Conservation (phyloP, 2,797 vertebrate genomes). For the Malurus splendens region DNA sequence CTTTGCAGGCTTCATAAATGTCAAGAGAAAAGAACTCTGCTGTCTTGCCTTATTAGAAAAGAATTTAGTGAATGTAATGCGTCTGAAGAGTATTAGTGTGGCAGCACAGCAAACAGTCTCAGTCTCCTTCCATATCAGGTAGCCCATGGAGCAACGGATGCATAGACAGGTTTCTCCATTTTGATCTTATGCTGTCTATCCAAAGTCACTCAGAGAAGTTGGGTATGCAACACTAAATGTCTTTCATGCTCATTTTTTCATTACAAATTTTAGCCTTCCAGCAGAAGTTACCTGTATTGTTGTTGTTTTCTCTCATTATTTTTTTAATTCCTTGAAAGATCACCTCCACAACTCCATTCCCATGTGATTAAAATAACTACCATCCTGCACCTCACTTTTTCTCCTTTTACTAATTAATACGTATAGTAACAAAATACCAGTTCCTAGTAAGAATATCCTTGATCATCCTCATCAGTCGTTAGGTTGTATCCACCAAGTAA, state of each 20-base stretch:
- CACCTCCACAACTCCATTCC: neutral
- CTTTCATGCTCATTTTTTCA: neutral
- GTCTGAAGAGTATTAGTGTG: slow-evolving; percentile 29
- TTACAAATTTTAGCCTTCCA: neutral
- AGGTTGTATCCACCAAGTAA: neutral
- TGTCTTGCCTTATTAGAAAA: slow-evolving; percentile 63
- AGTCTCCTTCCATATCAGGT: neutral
- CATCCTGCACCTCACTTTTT: neutral
- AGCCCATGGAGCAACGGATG: neutral
- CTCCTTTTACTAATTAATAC: neutral
- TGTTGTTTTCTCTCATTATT: neutral
- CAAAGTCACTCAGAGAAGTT: neutral
- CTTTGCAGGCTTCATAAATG: slow-evolving; percentile 65
- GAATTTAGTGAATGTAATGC: slow-evolving; percentile 34
- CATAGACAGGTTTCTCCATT: neutral
- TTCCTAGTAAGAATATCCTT: neutral
- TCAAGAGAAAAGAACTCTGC: slow-evolving; percentile 60
- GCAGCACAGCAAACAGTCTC: neutral
- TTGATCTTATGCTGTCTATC: neutral
- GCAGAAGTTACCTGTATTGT: neutral
- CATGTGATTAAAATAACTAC: neutral
- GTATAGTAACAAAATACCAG: neutral
- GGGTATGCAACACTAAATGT: neutral
- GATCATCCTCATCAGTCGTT: neutral
- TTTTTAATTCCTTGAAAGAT: neutral